These are phyloP conservation scores for Agraylea sexmaculata DNA, from an alignment of 1,140 invertebrate species.

Conservation along the genomic window DNA sequence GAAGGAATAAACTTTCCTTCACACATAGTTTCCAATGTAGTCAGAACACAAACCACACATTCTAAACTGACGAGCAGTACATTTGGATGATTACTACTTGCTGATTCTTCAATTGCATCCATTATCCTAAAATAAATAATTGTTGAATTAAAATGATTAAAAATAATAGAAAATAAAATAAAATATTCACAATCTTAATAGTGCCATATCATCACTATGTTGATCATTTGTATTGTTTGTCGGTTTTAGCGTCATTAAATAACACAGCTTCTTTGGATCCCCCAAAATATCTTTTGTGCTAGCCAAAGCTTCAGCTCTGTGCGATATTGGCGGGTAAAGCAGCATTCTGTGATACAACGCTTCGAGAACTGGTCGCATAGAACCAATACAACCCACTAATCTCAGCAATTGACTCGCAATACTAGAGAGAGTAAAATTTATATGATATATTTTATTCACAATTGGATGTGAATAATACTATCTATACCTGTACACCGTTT, in stretches of 20 bases:
- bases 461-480: slow-evolving; percentile 4
- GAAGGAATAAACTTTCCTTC: slow-evolving; percentile 39
- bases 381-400: slow-evolving; percentile 71
- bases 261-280: slow-evolving; percentile 60
- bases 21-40: slow-evolving; percentile 68
- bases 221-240: slow-evolving; percentile 59
- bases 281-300: slow-evolving; percentile 62
- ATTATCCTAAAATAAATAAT: slow-evolving; percentile 55
- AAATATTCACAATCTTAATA: slow-evolving; percentile 73
- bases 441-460: background rate
- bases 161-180: slow-evolving; percentile 14
- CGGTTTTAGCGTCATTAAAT: slow-evolving; percentile 55
- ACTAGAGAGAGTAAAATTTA: slow-evolving; percentile 39
- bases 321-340: slow-evolving; percentile 70
- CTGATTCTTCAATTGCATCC: slow-evolving; percentile 82
- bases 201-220: slow-evolving; percentile 79
- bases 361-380: slow-evolving; percentile 76
- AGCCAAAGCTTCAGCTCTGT: slow-evolving; percentile 72
- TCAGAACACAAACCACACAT: slow-evolving; percentile 72
- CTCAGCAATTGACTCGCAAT: slow-evolving; percentile 80
- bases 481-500: slow-evolving; percentile 71
- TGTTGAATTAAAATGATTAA: background rate
- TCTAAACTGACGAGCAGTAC: slow-evolving; percentile 68
- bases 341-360: slow-evolving; percentile 87
- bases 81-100: slow-evolving; percentile 51